phyloP scores from a whole-genome alignment of 1,140 invertebrate genomes.

The Bombus haemorrhoidalis region DNA sequence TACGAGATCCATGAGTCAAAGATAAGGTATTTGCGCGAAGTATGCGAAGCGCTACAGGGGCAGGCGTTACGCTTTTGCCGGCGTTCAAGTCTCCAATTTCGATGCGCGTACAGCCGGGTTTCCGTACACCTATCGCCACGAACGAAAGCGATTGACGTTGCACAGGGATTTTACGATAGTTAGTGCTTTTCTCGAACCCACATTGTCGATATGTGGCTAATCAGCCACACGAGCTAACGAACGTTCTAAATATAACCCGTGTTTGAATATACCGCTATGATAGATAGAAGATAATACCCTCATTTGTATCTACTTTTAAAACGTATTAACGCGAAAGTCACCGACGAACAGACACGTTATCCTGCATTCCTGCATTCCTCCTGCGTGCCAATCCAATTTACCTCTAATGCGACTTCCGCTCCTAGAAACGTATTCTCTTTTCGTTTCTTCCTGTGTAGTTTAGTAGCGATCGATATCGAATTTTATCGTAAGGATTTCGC shows the following conservation, averaged over 20 bases:
- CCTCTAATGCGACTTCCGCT: neutral
- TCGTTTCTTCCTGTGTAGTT: too few species aligned
- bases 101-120: neutral
- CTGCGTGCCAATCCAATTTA: neutral
- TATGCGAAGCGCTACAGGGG: slow-evolving; percentile 8
- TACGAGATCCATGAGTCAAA: slow-evolving; percentile 29
- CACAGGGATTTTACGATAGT: neutral
- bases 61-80: neutral
- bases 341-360: slow-evolving; percentile 2
- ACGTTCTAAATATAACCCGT: slow-evolving; percentile 69
- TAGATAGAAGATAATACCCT: slow-evolving; percentile 77
- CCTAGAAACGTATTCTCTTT: neutral
- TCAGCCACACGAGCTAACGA: slow-evolving; percentile 63
- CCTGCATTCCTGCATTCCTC: slow-evolving; percentile 50
- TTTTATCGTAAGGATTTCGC: too few species aligned
- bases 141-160: neutral
- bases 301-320: slow-evolving; percentile 65
- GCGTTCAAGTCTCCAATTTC: slow-evolving; percentile 23
- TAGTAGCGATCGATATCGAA: too few species aligned
- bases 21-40: slow-evolving; percentile 12
- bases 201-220: slow-evolving; percentile 65
- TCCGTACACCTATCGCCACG: neutral
- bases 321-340: slow-evolving; percentile 47
- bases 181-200: slow-evolving; percentile 46
- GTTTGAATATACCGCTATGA: slow-evolving; percentile 73